Conservation (phyloP, 2,797 vertebrate species). For the Macroramphosus scolopax region DNA sequence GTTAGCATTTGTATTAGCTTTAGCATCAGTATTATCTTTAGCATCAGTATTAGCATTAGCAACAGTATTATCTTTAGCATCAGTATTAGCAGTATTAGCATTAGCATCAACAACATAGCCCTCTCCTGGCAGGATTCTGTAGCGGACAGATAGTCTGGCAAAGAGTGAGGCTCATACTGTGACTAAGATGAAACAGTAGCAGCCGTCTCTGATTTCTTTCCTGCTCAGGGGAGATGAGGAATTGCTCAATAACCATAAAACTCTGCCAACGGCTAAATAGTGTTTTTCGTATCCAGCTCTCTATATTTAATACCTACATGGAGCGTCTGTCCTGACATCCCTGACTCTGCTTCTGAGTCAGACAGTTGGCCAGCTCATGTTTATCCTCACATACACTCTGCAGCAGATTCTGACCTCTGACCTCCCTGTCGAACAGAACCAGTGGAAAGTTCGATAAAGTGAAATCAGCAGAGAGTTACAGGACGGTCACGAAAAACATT, state of each 20-base stretch:
- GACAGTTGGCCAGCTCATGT: neutral
- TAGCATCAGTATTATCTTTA: no score
- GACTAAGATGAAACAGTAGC: slow-evolving; percentile 41
- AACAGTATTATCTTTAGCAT: no score
- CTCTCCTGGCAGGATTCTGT: neutral
- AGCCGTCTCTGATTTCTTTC: slow-evolving; percentile 38
- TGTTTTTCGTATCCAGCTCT: no score
- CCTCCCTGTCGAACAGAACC: slow-evolving; percentile 9
- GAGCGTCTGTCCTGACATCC: no score
- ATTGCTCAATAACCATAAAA: slow-evolving; percentile 40
- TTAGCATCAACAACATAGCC: no score
- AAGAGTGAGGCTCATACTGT: slow-evolving; percentile 26
- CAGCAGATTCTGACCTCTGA: slow-evolving; percentile 1
- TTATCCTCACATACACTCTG: slow-evolving; percentile 1
- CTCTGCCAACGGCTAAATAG: slow-evolving; percentile 6
- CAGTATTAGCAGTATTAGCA: no score
- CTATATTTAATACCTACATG: no score
- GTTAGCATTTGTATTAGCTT: no score
- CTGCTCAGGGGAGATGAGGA: slow-evolving; percentile 5
- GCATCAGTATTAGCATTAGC: no score
- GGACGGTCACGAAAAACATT: neutral
- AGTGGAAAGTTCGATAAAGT: neutral
- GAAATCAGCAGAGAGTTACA: neutral
- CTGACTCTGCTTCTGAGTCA: slow-evolving; percentile 25
- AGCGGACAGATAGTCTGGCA: slow-evolving; percentile 10